phyloP scores from a whole-genome alignment of 2,113 vertebrate genomes.

The Mesocricetus auratus region DNA sequence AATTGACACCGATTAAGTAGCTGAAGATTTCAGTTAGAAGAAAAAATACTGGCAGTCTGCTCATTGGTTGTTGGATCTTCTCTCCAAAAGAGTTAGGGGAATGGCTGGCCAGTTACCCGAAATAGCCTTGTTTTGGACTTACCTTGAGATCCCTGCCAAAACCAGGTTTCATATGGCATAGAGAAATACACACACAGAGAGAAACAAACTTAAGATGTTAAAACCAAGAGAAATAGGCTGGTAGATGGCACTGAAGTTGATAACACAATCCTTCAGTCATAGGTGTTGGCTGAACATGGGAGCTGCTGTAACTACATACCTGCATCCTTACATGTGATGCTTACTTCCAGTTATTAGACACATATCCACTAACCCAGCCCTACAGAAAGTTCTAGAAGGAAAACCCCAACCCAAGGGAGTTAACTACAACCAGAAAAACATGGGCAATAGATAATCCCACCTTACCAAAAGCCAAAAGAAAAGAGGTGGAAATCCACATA shows the following conservation, averaged over 20 bases:
- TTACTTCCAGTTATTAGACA: background rate
- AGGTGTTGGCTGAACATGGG: background rate
- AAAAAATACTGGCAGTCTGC: background rate
- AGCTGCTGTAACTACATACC: background rate
- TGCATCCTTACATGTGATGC: background rate
- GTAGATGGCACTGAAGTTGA: background rate
- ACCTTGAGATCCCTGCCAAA: background rate
- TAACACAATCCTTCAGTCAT: background rate
- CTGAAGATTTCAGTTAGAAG: background rate
- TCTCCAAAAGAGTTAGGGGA: background rate
- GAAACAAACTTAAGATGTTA: background rate
- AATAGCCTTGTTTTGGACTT: background rate
- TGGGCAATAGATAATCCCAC: too few relatives aligned
- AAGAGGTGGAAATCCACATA: too few relatives aligned
- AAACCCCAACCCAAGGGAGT: too few relatives aligned
- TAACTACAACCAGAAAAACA: too few relatives aligned
- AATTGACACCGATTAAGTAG: background rate
- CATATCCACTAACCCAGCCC: too few relatives aligned
- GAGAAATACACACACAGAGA: background rate
- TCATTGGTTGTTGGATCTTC: background rate
- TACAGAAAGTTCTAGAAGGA: too few relatives aligned
- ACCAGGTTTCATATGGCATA: background rate
- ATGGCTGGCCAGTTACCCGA: background rate
- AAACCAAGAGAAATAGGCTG: background rate
- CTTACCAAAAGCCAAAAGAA: too few relatives aligned